phyloP scores from a whole-genome alignment of 2,113 vertebrate species.

The Muntiacus muntjak region DNA sequence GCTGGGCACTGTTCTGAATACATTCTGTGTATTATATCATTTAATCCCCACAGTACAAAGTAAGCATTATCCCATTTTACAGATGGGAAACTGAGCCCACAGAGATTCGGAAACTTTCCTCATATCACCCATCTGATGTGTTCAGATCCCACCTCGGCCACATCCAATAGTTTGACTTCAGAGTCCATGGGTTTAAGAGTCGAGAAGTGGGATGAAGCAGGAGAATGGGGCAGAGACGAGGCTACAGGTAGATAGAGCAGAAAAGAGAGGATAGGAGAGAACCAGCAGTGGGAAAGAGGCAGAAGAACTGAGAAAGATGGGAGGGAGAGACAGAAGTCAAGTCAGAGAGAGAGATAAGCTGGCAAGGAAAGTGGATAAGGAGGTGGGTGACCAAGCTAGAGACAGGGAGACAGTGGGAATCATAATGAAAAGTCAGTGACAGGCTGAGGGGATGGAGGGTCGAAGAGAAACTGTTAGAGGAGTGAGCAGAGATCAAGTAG shows the following conservation, averaged over 20 bases:
- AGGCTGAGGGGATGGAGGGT: neutral
- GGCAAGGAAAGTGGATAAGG: neutral
- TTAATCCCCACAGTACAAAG: conserved; percentile 20
- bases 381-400: neutral
- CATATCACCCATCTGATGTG: neutral
- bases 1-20: conserved; percentile 18
- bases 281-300: neutral
- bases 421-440: neutral
- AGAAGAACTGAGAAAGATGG: neutral
- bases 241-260: accelerated
- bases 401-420: neutral
- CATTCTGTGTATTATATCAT: conserved; percentile 26
- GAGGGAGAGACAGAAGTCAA: conserved; percentile 44
- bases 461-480: neutral
- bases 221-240: neutral
- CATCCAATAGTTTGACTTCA: neutral
- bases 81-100: conserved; percentile 19
- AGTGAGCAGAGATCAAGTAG: neutral
- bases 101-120: conserved; percentile 13
- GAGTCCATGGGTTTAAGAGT: neutral
- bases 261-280: neutral
- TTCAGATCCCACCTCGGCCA: neutral
- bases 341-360: neutral
- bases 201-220: neutral
- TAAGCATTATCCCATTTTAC: conserved; percentile 48